Base-by-base conservation (phyloP, 2,113 vertebrate genomes). In the Gila orcuttii region DNA sequence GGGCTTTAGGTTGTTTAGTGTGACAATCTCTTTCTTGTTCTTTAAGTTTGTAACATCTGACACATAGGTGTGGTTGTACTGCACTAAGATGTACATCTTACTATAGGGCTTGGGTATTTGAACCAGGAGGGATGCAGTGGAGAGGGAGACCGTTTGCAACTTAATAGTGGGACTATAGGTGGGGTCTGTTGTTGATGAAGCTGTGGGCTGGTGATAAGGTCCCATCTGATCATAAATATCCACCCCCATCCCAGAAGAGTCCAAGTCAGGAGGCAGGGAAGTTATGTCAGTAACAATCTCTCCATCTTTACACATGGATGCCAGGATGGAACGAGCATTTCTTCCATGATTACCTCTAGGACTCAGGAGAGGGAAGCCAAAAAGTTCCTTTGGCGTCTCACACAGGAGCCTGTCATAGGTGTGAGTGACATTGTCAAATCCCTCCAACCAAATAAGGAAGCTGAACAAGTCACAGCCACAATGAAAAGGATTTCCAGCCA, bases 391-490 rank as follows among this genome's bases (percentile, higher is more conserved):
- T 0, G 98, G 98, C 0, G 96, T 97, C 93, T 99, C 98, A 21
- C 98, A 99, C 91, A 99, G 97, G 68, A 99, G 96, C 10, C 98
- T 96, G 90, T 99, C 98, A 0, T 99, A 99, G 87, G 97, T 99
- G 91, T 96, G 97, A 74, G 98, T 99, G 79, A 99, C 96, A 0
- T 99, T 99, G 93, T 99, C 99, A 91, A 99, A 99, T 33, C 94
- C 93, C 31, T 97, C 97, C 23, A 99, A 93, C 98, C 98, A 99
- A 86, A 95, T 95, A 11, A 99, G 96, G 89, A 99, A 99, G 90
- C 95, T 94, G 3, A 95, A 97, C 62, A 99, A 97, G 21, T 97
- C 97, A 17, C 98, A 99, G 90, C 96, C 96, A 2, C 98, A 99
- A 93, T 98, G 96, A 94, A 99, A 99, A 0, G 98, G 98, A 89